Evolutionary conservation across 2,888 invertebrate genomes (phyloP).

Genomic region (Molorchus minor): DNA sequence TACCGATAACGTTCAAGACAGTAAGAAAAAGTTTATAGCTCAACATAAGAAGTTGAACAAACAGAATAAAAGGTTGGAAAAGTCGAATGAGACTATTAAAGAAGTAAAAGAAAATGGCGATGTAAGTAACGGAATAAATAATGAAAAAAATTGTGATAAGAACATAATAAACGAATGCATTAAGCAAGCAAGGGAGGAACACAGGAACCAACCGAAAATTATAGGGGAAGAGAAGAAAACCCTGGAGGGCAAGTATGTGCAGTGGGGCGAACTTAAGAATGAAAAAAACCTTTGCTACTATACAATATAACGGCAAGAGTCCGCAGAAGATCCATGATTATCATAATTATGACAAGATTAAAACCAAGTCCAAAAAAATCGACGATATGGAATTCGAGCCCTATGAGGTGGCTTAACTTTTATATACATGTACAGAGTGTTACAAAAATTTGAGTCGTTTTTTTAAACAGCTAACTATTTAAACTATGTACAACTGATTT

Average conservation of each 20-base stretch:
- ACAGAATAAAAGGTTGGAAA: constrained; percentile 34
- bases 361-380: constrained; percentile 69
- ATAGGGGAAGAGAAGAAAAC: constrained; percentile 64
- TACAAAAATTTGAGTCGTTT: too few species aligned
- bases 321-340: constrained; percentile 52
- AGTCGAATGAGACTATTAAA: constrained; percentile 33
- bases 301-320: constrained; percentile 46
- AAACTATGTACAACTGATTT: too few species aligned
- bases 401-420: constrained; percentile 58
- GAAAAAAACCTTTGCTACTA: constrained; percentile 43
- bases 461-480: too few species aligned
- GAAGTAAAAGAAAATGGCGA: constrained; percentile 31
- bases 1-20: constrained; percentile 60
- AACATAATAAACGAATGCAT: constrained; percentile 54
- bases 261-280: constrained; percentile 53
- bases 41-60: constrained; percentile 63
- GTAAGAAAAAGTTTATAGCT: constrained; percentile 70
- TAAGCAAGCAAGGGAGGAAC: constrained; percentile 42
- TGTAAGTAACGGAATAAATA: neutral
- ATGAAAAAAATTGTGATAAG: constrained; percentile 41
- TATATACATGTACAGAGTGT: constrained; percentile 15
- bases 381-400: constrained; percentile 86
- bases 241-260: constrained; percentile 53
- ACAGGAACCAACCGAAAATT: constrained; percentile 61
- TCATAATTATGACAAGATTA: constrained; percentile 66